Conservation (phyloP, 1,140 invertebrate species). For the Schlechtendalia chinensis region DNA sequence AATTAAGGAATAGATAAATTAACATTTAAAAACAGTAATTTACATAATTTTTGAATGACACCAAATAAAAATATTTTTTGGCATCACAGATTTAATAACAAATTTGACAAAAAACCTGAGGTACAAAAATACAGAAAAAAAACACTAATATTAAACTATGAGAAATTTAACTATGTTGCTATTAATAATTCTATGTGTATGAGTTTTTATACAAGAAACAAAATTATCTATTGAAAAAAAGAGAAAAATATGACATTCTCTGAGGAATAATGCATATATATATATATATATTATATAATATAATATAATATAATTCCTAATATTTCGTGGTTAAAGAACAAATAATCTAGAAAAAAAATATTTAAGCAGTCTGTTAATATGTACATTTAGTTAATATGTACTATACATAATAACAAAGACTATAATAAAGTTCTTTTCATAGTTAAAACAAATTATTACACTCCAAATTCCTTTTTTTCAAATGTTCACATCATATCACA, state of each 20-base stretch:
- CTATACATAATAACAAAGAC: constrained; percentile 45
- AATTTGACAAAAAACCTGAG: constrained; percentile 30
- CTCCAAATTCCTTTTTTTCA: constrained; percentile 35
- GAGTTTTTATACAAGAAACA: constrained; percentile 10
- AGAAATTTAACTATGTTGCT: constrained; percentile 40
- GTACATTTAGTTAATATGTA: constrained; percentile 42
- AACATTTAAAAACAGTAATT: constrained; percentile 28
- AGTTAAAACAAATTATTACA: constrained; percentile 27
- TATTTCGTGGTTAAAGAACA: constrained; percentile 39
- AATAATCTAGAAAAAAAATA: constrained; percentile 28
- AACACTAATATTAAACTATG: constrained; percentile 38
- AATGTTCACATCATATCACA: constrained; percentile 39
- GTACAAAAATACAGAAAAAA: constrained; percentile 42
- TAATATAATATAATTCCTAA: background rate
- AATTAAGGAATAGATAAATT: background rate
- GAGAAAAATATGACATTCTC: background rate
- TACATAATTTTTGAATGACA: constrained; percentile 46
- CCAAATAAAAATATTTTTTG: constrained; percentile 37
- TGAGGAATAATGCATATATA: constrained; percentile 4
- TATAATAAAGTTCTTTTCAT: constrained; percentile 22
- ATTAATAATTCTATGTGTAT: constrained; percentile 26
- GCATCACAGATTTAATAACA: constrained; percentile 41
- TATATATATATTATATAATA: too few species aligned
- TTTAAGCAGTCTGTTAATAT: constrained; percentile 41
- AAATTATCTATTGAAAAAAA: constrained; percentile 39